Evolutionary conservation across 2,888 invertebrate species (phyloP), one percentile per base, ranked within the genome.

Genomic region (Clitarchus hookeri): DNA sequence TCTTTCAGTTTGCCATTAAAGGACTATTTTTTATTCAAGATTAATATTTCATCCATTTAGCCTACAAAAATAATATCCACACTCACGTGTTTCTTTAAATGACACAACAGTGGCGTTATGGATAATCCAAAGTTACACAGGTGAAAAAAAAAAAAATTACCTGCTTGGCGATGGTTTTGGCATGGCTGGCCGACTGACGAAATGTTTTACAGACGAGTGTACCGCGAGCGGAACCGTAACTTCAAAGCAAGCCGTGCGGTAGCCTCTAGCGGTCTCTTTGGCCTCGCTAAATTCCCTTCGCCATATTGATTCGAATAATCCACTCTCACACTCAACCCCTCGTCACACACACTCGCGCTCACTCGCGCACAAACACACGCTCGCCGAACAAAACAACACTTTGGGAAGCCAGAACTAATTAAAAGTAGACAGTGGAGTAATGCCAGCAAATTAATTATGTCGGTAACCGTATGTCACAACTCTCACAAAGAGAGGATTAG

Each of bases 251-350:
- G 27, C 27, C 82, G 82, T 19, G 27, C 65, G 23, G 65, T n/a
- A 3, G 82, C 82, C 82, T 36, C 44, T 12, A 36, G 36, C 27
- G 19, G 82, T 27, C 36, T 27, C 36, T 13, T 8, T 82, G 82
- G 82, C 36, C 82, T 82, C 82, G 44, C 82, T 65, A 82, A 82
- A 82, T 82, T 82, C 82, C 82, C 82, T 82, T 36, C 36, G 44
- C 82, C 27, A 82, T 82, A 82, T 82, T 44, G 82, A 82, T 82
- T 44, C 36, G 82, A 82, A 82, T 82, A 82, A 82, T 82, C 82
- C 27, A 36, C 82, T 44, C 44, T 13, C 82, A 6, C 23, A 16
- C 19, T 9, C 16, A 1, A 48, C 16, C 48, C 8, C 48, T 48
- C 48, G 16, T 48, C 65, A 23, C 65, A 65, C 65, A 16, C 13